Evolutionary conservation across 2,113 vertebrate species (phyloP), one percentile per base, ranked within the genome.

Genomic region (Pterophyllum scalare): DNA sequence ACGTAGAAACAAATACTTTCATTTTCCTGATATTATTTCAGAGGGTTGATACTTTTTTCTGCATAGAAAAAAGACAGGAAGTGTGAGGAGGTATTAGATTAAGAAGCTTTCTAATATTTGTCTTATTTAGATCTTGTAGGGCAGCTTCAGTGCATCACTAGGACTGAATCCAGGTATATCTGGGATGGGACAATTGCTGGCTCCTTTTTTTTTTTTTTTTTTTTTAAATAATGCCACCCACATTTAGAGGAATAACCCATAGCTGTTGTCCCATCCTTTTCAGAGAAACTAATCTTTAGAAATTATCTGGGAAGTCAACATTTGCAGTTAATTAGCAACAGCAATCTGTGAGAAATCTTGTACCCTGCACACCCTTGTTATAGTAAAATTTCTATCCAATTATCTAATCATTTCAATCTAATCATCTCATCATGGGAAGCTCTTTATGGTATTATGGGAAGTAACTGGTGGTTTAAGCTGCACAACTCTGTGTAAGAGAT

Each of bases 351-450:
- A 83, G 80, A 87, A 91, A 90, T 91, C 77, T 80, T 88, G 76
- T 81, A 77, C 76, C 67, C 86, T 79, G 80, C 57, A 86, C 77
- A 85, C 83, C 80, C 90, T 85, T 74, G 78, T 87, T 87, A 87
- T 84, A 87, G 80, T 78, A 91, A 40, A 87, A 89, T 88, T 89
- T 92, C 83, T 87, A 89, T 92, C 90, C 86, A 93, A 93, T 93
- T 94, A 94, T 92, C 91, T 90, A 91, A 94, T 94, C 90, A 90
- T 93, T 91, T 90, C 86, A 87, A 92, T 92, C 93, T 92, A 89
- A 93, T 93, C 85, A 88, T 81, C 89, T 89, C 84, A 88, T 93
- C 89, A 88, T 67, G 70, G 85, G 83, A 81, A 83, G 88, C 91
- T 86, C 75, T 86, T 89, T 83, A 89, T 87, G 75, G 75, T 62